A percentile compares a stretch with the other conserved stretches of the same genome.
Conservation (phyloP, 2,113 vertebrate genomes). For the Ptyas mucosa region DNA sequence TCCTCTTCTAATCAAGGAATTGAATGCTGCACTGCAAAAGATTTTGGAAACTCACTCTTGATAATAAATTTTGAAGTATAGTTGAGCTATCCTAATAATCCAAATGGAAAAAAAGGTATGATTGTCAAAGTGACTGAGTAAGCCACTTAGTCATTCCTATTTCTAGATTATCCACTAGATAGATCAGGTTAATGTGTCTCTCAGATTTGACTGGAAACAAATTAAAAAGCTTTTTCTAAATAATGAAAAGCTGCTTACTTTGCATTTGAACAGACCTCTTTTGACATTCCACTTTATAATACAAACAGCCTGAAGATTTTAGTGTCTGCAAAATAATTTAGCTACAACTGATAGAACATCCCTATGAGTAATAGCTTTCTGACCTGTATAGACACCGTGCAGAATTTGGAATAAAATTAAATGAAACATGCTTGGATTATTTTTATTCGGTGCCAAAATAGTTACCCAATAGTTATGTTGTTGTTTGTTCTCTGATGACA, state of each 20-base stretch:
- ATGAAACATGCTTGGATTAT: not conserved
- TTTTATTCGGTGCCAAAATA: not conserved
- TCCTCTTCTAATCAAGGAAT: no score
- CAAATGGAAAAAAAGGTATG: not conserved
- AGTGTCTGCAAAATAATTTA: not conserved
- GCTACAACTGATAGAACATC: not conserved
- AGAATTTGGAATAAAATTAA: conserved; percentile 4
- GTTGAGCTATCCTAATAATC: not conserved
- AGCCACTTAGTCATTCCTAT: not conserved
- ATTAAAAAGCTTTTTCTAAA: not conserved
- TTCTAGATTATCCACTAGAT: not conserved
- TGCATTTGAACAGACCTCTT: not conserved
- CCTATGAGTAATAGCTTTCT: not conserved
- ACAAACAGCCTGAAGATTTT: not conserved
- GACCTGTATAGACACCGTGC: not conserved
- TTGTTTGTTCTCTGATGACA: no score
- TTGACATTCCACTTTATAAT: conserved; percentile 1
- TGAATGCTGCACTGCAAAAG: not conserved
- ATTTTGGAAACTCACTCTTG: not conserved
- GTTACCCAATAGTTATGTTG: not conserved
- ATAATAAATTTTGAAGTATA: not conserved
- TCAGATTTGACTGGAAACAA: not conserved
- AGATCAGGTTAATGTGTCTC: not conserved
- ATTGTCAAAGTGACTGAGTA: not conserved
- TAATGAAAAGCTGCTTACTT: not conserved